Evolutionary conservation across 1,140 invertebrate species (phyloP).

Genomic region (Idris sp.): DNA sequence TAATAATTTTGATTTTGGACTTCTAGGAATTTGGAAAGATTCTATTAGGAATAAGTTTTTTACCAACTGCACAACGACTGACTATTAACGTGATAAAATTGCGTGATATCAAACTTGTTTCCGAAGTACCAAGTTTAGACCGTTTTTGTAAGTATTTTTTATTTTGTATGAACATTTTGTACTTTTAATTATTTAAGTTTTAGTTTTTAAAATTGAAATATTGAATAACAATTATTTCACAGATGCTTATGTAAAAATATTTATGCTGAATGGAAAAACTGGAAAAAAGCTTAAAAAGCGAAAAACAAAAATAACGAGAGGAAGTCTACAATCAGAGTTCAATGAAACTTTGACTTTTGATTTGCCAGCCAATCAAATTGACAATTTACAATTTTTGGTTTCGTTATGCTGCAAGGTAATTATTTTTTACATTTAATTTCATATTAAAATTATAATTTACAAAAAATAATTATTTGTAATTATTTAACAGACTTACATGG

Average conservation of each 20-base stretch:
- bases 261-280: conserved; percentile 77
- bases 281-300: conserved; percentile 80
- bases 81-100: conserved; percentile 79
- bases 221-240: too few relatives aligned
- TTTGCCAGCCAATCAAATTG: conserved; percentile 76
- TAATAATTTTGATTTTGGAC: too few relatives aligned
- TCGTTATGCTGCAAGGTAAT: conserved; percentile 74
- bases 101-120: conserved; percentile 74
- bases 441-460: neutral
- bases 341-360: conserved; percentile 80
- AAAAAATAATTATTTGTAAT: neutral
- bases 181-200: neutral
- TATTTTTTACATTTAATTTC: neutral
- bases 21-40: conserved; percentile 79
- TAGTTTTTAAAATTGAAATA: too few relatives aligned
- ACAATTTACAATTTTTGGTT: conserved; percentile 77
- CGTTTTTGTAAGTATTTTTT: conserved; percentile 76
- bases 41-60: conserved; percentile 79
- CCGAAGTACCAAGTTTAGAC: conserved; percentile 67
- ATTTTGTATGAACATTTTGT: too few relatives aligned
- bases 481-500: conserved; percentile 46
- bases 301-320: conserved; percentile 74
- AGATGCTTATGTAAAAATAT: conserved; percentile 79
- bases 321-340: conserved; percentile 73
- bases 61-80: conserved; percentile 80